Evolutionary conservation across 2,113 vertebrate genomes (phyloP).

Genomic region (Struthio camelus): DNA sequence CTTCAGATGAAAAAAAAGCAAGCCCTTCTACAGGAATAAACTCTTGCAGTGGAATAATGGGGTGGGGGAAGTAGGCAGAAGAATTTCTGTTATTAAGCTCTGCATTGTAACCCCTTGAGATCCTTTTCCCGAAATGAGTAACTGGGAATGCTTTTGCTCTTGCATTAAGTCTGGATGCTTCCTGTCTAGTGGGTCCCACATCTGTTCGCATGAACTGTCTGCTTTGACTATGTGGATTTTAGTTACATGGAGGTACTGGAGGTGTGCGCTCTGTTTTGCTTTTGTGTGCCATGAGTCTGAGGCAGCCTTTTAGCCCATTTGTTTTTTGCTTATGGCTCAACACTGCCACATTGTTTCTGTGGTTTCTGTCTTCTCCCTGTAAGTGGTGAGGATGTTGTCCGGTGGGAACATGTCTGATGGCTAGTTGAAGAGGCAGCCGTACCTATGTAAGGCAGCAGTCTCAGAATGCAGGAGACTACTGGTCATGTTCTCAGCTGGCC

Average conservation of each 20-base stretch:
- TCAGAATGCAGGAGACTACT: neutral
- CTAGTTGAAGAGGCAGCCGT: neutral
- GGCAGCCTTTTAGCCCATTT: neutral
- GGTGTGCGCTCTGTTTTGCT: neutral
- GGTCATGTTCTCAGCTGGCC: neutral
- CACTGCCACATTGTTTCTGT: neutral
- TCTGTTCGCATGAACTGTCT: neutral
- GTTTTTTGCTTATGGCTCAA: neutral
- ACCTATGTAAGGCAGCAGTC: accelerated
- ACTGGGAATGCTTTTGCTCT: neutral
- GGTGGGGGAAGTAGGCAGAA: neutral
- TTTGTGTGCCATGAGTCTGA: neutral
- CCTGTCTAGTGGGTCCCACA: neutral
- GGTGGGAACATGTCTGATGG: accelerated
- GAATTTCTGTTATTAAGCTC: neutral
- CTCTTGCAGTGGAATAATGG: neutral
- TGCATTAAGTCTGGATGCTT: neutral
- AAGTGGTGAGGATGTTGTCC: neutral
- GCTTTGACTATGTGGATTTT: neutral
- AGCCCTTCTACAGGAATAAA: neutral
- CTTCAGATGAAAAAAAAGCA: neutral
- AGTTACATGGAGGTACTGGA: neutral
- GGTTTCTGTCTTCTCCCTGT: neutral
- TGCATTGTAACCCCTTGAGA: neutral
- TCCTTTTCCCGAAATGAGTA: neutral